Evolutionary conservation across 2,888 invertebrate genomes (phyloP), one percentile per base, ranked within the genome.

Genomic region (Oligia strigilis): DNA sequence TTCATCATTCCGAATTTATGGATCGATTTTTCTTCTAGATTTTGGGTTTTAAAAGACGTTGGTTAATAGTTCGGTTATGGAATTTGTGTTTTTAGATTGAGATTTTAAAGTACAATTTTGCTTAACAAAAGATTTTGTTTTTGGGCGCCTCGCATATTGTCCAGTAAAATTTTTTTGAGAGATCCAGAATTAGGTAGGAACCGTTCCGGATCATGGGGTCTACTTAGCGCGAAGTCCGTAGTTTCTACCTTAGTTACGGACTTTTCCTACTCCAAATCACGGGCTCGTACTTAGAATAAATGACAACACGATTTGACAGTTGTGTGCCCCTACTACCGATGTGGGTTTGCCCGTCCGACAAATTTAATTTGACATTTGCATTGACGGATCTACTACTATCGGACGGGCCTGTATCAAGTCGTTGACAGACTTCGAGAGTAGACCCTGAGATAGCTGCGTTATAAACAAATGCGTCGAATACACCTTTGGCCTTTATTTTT

Each of bases 1-100:
- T 88, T 86, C 60, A 86, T 78, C 64, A 77, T 73, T 13, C 60
- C 3, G 43, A 71, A 81, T 80, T 84, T 65, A 74, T 74, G 81
- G 60, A 76, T 87, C 52, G 64, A 84, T 78, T 78, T 78, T 77
- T 80, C 74, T 74, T 64, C 43, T 58, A 52, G 23, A 73, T 69
- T 70, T 74, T 62, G 13, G 2, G 17, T 58, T 71, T 36, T 46
- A 13, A 43, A 43, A 17, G 17, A 40, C 17, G 23, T 29, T 36
- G 23, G 17, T 60, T 72, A 40, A 23, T 19, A 13, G 11, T 17
- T 58, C 17, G 14, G 36, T 71, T 40, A 49, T 49, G n/a, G n/a
- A 64, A n/a, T 73, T 46, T 62, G 17, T 52, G 4, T 14, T 83
- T 71, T 46, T 17, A 46, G 23, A 0, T 4, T 40, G 14, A 46